Evolutionary conservation across 2,888 invertebrate species (phyloP).

Genomic region (Lithophane semibrunnea): DNA sequence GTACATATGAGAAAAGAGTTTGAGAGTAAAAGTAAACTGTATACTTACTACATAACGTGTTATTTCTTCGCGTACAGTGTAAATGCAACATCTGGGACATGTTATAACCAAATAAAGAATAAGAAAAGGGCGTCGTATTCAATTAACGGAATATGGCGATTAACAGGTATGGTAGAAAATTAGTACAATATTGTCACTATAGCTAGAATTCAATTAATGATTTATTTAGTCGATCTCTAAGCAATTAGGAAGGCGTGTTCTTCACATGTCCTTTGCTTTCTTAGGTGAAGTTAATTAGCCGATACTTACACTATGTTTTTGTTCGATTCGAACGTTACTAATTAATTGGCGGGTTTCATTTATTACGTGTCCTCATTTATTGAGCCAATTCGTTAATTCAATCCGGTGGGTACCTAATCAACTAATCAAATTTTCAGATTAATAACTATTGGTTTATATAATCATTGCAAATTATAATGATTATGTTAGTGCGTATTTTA

Average conservation of each 20-base stretch:
- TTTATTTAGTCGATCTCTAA: conserved; percentile 6
- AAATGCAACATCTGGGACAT: conserved; percentile 41
- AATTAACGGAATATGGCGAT: conserved; percentile 7
- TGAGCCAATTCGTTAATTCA: conserved; percentile 30
- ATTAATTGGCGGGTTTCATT: conserved; percentile 51
- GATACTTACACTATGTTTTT: conserved; percentile 39
- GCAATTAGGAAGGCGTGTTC: conserved; percentile 33
- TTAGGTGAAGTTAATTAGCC: conserved; percentile 28
- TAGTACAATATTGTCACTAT: conserved; percentile 1
- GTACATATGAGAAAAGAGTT: conserved; percentile 44
- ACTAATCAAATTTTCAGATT: conserved; percentile 33
- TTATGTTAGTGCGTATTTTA: neutral
- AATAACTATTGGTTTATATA: conserved; percentile 42
- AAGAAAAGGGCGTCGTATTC: conserved; percentile 7
- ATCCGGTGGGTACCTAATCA: conserved; percentile 34
- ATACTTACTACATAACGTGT: conserved; percentile 15
- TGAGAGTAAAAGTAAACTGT: conserved; percentile 20
- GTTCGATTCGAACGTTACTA: conserved; percentile 39
- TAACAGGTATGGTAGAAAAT: conserved; percentile 22
- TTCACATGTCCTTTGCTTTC: conserved; percentile 26
- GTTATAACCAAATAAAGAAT: conserved; percentile 12
- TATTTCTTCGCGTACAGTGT: conserved; percentile 20
- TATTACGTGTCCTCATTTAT: conserved; percentile 50
- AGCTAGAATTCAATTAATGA: conserved; percentile 13
- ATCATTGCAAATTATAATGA: conserved; percentile 27